Conservation (phyloP, 2,888 invertebrate genomes). For the Polia nebulosa region DNA sequence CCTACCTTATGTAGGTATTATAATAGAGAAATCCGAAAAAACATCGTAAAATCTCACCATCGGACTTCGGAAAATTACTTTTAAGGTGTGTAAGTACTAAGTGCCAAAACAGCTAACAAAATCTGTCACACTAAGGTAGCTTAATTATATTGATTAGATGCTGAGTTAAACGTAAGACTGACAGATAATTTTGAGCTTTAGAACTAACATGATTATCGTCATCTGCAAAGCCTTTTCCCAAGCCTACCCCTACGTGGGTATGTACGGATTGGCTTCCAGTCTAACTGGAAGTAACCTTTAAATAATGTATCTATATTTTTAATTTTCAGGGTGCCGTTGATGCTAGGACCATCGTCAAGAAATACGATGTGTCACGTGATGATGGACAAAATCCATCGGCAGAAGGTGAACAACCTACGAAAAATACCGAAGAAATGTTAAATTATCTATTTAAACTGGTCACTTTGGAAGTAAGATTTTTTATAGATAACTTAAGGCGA, state of each 20-base stretch:
- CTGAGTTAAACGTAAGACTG: background rate
- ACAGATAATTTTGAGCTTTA: background rate
- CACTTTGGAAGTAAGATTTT: constrained; percentile 35
- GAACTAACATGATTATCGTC: background rate
- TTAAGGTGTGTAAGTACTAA: no score
- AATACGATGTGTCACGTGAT: background rate
- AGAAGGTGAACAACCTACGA: background rate
- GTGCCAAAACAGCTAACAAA: no score
- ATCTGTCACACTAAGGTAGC: no score
- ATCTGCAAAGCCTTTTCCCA: no score
- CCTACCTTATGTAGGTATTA: no score
- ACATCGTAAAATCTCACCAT: no score
- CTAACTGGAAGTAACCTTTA: background rate
- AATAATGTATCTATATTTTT: background rate
- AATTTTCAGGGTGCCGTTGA: constrained; percentile 23
- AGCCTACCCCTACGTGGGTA: no score
- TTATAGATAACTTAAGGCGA: background rate
- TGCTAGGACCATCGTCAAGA: background rate
- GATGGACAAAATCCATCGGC: background rate
- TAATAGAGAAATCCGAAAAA: no score
- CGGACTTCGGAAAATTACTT: no score
- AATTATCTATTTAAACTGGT: constrained; percentile 32
- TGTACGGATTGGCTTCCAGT: background rate
- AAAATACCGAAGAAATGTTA: background rate
- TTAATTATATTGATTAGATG: no score